These are phyloP conservation scores for Sylvilagus floridanus DNA, from an alignment of 2,797 vertebrate genomes.

Conservation along the genomic window DNA sequence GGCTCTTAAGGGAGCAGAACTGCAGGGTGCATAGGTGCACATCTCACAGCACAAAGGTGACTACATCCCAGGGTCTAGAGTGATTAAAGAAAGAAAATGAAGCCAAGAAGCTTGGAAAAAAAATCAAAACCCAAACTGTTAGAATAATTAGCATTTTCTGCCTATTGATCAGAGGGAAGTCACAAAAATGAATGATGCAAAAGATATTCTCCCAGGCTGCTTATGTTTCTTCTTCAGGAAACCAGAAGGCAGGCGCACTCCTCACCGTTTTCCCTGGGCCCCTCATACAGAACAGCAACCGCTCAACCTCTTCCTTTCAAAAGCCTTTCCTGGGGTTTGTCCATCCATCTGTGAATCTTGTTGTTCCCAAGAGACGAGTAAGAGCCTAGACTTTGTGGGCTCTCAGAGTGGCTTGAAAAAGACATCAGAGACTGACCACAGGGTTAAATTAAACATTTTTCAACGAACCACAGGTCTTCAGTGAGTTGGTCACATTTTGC, in stretches of 20 bases:
- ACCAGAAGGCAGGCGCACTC: background rate
- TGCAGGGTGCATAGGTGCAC: background rate
- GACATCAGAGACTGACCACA: background rate
- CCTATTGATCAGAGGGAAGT: background rate
- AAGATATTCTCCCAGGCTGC: background rate
- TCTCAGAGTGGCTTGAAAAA: background rate
- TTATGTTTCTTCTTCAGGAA: conserved; percentile 6
- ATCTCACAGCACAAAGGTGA: background rate
- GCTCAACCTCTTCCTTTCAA: background rate
- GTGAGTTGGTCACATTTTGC: background rate
- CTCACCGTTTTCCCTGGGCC: background rate
- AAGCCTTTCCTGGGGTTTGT: background rate
- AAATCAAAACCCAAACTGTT: background rate
- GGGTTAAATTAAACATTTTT: conserved; percentile 6
- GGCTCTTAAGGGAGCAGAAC: background rate
- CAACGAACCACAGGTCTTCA: background rate
- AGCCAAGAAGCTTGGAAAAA: background rate
- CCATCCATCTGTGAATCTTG: background rate
- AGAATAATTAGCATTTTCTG: background rate
- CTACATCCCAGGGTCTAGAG: background rate
- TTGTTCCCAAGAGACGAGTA: background rate
- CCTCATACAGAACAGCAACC: background rate
- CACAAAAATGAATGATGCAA: background rate
- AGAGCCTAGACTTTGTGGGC: background rate
- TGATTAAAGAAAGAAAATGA: background rate